Evolutionary conservation across 2,888 invertebrate genomes (phyloP), one percentile per base, ranked within the genome.

Genomic region (Perdita meconis): DNA sequence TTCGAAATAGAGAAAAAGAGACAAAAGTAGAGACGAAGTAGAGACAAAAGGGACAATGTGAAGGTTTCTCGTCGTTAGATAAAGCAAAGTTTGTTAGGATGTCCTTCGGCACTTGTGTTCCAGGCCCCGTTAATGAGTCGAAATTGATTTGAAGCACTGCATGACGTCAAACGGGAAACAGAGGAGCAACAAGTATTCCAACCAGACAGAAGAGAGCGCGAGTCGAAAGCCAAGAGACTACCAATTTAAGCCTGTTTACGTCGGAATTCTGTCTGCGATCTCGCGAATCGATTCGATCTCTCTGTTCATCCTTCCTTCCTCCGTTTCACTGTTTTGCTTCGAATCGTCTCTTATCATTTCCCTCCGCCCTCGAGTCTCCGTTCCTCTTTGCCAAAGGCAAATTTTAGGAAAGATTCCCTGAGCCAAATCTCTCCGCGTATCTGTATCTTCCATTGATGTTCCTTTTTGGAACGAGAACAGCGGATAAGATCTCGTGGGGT

Each of bases 191-290:
- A 85, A 83, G 85, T 85, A 83, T 78, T 71, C 60, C 47, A 22
- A 10, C 10, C 19, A 47, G 19, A 10, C 0, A 12, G 26, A 34
- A 55, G 76, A 42, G 80, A 81, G 81, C 60, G 83, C 78, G 85
- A 80, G 67, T 69, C 79, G 63, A 80, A 81, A 78, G 77, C 38
- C 87, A 61, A n/a, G 81, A 80, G 81, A 84, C 84, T 85, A 83
- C 84, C n/a, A 74, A 78, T 81, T 86, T 87, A 87, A 87, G 85
- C 81, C 80, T 87, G 86, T 86, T 87, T 87, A 87, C 84, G 82
- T 86, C 84, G 83, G 81, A 84, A 80, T 83, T 81, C 76, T 71
- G 78, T 83, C 81, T 86, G 81, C 79, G 86, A 86, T 86, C 83
- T 85, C 82, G 81, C 83, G 87, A 84, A 79, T 77, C 80, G 77